A percentile compares a stretch with the other conserved stretches of the same genome.
These are phyloP conservation scores for Drosophila littoralis DNA, from an alignment of 1,140 invertebrate species.

Conservation along the genomic window DNA sequence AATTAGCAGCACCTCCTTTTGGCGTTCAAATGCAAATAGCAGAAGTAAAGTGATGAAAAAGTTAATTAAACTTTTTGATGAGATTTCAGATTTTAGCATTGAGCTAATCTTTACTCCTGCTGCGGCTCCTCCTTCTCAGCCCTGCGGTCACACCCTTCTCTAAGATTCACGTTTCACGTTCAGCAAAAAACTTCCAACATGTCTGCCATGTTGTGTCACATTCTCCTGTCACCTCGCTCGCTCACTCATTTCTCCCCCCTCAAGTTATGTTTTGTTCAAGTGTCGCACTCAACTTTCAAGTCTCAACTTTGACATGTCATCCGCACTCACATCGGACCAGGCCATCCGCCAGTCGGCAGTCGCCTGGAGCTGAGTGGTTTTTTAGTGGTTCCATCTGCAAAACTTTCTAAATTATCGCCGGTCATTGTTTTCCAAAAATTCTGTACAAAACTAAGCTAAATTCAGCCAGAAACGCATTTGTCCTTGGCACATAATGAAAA, in stretches of 20 bases:
- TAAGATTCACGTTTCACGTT: constrained; percentile 16
- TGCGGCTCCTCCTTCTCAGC: neutral
- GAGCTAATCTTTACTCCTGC: neutral
- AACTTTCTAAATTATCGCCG: constrained; percentile 63
- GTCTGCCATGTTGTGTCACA: constrained; percentile 15
- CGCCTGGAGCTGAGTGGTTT: neutral
- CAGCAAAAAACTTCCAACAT: constrained; percentile 42
- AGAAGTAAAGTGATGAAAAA: constrained; percentile 81
- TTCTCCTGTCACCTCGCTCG: neutral
- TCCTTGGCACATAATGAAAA: constrained; percentile 38
- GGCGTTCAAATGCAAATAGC: constrained; percentile 61
- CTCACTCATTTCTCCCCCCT: neutral
- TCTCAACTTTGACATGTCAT: constrained; percentile 49
- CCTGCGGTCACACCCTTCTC: neutral
- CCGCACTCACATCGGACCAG: constrained; percentile 2
- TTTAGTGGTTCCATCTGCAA: constrained; percentile 10
- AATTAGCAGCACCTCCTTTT: constrained; percentile 50
- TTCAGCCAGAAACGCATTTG: constrained; percentile 14
- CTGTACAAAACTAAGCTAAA: constrained; percentile 12
- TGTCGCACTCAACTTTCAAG: constrained; percentile 34
- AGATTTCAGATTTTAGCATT: constrained; percentile 70
- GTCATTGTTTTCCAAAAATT: constrained; percentile 53
- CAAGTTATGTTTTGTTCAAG: constrained; percentile 26
- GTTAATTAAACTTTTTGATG: constrained; percentile 83
- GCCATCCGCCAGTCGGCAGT: neutral